These are phyloP conservation scores for Periphyllus acericola DNA, from an alignment of 2,888 invertebrate species.

Conservation along the genomic window DNA sequence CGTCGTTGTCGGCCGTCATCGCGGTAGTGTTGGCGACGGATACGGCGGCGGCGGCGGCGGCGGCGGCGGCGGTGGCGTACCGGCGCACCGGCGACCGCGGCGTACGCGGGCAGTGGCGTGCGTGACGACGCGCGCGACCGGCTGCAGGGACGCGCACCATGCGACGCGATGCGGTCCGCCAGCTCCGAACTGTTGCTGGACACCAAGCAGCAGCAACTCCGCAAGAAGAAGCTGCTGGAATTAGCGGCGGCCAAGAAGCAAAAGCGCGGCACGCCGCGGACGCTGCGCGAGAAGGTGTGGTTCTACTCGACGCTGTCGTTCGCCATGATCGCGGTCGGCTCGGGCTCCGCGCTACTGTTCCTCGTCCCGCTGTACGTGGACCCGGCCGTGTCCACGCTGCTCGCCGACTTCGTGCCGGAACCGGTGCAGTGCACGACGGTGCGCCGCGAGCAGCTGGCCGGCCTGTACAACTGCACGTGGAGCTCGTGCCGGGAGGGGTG, in stretches of 20 bases:
- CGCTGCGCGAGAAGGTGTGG: conserved; percentile 66
- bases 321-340: conserved; percentile 77
- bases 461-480: conserved; percentile 82
- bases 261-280: conserved; percentile 56
- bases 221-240: conserved; percentile 73
- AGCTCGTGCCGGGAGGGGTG: conserved; percentile 84
- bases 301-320: conserved; percentile 78
- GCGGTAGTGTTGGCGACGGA: background rate
- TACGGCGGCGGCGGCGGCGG: background rate
- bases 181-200: conserved; percentile 83
- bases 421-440: conserved; percentile 78
- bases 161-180: conserved; percentile 73
- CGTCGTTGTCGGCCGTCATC: background rate
- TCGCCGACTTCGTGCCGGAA: conserved; percentile 77
- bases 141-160: conserved; percentile 63
- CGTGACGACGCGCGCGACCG: conserved; percentile 51
- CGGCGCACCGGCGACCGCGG: background rate
- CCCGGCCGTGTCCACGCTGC: conserved; percentile 73
- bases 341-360: conserved; percentile 78
- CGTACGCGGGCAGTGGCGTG: conserved; percentile 6
- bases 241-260: conserved; percentile 69
- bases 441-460: conserved; percentile 76
- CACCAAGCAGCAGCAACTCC: conserved; percentile 78
- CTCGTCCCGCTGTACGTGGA: conserved; percentile 80
- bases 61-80: conserved; percentile 14